These are phyloP conservation scores for Eupeodes luniger DNA, from an alignment of 2,888 invertebrate genomes.

Conservation along the genomic window DNA sequence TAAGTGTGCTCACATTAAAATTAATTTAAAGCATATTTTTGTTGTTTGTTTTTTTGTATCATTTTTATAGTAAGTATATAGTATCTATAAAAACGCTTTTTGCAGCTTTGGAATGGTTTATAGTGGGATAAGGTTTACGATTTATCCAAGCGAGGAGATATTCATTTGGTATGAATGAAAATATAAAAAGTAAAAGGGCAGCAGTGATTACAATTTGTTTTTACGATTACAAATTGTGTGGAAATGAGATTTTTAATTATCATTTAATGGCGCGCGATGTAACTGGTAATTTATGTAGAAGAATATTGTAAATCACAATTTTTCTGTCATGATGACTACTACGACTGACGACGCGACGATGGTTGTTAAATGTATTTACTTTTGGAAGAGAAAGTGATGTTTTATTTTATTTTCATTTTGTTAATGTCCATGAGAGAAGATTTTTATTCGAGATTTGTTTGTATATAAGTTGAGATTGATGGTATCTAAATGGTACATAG, in stretches of 20 bases:
- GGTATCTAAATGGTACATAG: neutral
- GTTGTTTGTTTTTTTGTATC: neutral
- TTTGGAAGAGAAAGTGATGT: conserved; percentile 3
- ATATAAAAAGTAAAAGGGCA: neutral
- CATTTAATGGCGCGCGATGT: conserved; percentile 21
- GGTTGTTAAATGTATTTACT: neutral
- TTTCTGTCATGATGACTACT: neutral
- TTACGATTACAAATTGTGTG: conserved; percentile 36
- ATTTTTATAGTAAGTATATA: neutral
- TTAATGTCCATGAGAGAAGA: neutral
- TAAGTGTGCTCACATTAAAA: conserved; percentile 35
- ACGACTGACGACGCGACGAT: no score
- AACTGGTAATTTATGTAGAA: conserved; percentile 27
- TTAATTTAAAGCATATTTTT: conserved; percentile 38
- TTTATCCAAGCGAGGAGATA: conserved; percentile 16
- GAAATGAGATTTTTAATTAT: conserved; percentile 42
- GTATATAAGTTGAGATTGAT: neutral
- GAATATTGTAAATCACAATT: conserved; percentile 29
- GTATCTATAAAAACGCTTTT: neutral
- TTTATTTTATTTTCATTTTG: neutral
- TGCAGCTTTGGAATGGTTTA: neutral
- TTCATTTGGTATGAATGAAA: no score
- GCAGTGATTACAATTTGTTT: conserved; percentile 42
- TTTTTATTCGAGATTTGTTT: neutral
- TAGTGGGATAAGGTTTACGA: conserved; percentile 21